Conservation (phyloP, 2,888 invertebrate species). For the Heteromurus nitidus region DNA sequence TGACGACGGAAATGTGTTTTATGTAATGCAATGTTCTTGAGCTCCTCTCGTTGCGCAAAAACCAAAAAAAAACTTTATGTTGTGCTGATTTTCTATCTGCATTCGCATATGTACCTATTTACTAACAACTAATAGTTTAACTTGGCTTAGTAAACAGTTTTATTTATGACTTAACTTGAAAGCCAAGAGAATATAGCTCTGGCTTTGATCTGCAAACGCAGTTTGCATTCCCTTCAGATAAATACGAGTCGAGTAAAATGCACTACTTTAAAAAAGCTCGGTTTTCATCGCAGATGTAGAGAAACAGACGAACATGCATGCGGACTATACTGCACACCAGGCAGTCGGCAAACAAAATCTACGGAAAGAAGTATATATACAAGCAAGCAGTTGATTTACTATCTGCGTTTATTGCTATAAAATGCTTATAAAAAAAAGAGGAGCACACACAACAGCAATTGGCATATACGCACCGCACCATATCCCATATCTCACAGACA, state of each 20-base stretch:
- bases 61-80: no score
- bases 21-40: constrained; percentile 26
- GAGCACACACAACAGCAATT: constrained; percentile 10
- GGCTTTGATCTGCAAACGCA: no score
- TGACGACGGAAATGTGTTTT: constrained; percentile 34
- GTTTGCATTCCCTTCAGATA: no score
- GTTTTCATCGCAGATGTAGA: no score
- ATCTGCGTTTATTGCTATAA: no score
- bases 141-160: constrained; percentile 2
- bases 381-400: constrained; percentile 1
- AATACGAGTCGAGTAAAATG: no score
- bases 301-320: no score
- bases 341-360: no score
- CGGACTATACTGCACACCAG: no score
- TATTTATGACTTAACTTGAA: constrained; percentile 45
- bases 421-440: background rate
- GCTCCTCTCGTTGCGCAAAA: constrained; percentile 11
- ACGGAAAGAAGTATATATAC: background rate
- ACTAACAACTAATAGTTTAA: constrained; percentile 11
- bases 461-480: background rate
- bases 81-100: background rate
- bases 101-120: background rate
- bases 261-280: no score
- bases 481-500: constrained; percentile 10
- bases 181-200: background rate